Base-by-base conservation (phyloP, 2,113 vertebrate species). In the Ranitomeya variabilis region DNA sequence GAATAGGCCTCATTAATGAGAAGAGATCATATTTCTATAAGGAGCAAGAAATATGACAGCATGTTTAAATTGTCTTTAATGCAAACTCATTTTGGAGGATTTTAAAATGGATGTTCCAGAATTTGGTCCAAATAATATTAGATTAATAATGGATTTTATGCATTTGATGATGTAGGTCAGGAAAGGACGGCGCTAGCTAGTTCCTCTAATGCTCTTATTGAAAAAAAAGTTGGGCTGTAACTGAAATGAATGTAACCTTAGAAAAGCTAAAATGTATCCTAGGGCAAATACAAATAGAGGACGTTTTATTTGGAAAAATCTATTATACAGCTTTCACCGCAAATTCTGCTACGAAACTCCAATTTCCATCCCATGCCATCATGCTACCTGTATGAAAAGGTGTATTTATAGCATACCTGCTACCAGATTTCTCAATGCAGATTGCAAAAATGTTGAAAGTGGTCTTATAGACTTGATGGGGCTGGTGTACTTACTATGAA, bases 1-100 rank as follows among this genome's bases (percentile, higher is more conserved):
- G 86, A 87, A 87, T 51, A 60, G 76, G 64, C 55, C 64, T 87
- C 86, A 87, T 87, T 87, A 81, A 18, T 55, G 52, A 81, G 66
- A 87, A 87, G 16, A 51, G 66, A 81, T 64, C 73, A 55, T 86
- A 74, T 76, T 55, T 86, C 67, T 74, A 23, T 85, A 86, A 76
- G 16, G 13, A 54, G 54, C n/a, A 76, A 60, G 23, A 31, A 31
- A 86, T 76, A 59, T 21, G 60, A 60, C 55, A 60, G 31, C 73
- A 18, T 76, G n/a, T 60, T 83, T 66, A 66, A 64, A 83, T 83
- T 83, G 80, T 83, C 59, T 66, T 83, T 51, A 83, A 83, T 62
- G 16, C 19, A 83, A 83, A 83, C 80, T 83, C 60, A 67, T 83
- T 83, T 67, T n/a, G 62, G 37, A 64, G 80, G 55, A 79, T 45